A percentile compares a stretch with the other conserved stretches of the same genome.
Evolutionary conservation across 2,113 vertebrate species (phyloP).

Genomic region (Peromyscus leucopus): DNA sequence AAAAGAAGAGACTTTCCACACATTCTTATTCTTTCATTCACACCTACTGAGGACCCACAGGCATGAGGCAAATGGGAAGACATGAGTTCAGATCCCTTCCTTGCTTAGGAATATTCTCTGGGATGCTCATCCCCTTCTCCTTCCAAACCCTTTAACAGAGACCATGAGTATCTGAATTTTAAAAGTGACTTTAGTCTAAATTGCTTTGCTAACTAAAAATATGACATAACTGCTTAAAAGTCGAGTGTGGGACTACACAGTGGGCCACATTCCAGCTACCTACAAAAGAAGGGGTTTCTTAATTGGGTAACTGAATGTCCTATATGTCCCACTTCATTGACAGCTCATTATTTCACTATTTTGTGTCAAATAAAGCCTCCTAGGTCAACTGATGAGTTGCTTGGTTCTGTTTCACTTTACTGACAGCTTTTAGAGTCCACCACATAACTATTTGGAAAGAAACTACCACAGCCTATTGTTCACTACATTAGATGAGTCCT

Average conservation of each 20-base stretch:
- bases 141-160: background rate
- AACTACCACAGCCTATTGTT: background rate
- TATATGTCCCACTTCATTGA: background rate
- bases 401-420: background rate
- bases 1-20: background rate
- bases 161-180: background rate
- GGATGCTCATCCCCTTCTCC: background rate
- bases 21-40: background rate
- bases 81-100: background rate
- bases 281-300: background rate
- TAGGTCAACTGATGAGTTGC: background rate
- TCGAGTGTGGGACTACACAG: background rate
- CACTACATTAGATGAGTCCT: no score
- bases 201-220: conserved; percentile 24
- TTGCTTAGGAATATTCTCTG: fast-evolving
- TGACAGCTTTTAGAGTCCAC: background rate
- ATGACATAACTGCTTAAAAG: background rate
- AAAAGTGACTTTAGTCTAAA: background rate
- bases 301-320: background rate
- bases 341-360: background rate
- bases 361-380: background rate
- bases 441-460: background rate
- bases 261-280: background rate
- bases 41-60: background rate
- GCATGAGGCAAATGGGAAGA: no score